Evolutionary conservation across 2,888 invertebrate species (phyloP).

Genomic region (Pyralis farinalis): DNA sequence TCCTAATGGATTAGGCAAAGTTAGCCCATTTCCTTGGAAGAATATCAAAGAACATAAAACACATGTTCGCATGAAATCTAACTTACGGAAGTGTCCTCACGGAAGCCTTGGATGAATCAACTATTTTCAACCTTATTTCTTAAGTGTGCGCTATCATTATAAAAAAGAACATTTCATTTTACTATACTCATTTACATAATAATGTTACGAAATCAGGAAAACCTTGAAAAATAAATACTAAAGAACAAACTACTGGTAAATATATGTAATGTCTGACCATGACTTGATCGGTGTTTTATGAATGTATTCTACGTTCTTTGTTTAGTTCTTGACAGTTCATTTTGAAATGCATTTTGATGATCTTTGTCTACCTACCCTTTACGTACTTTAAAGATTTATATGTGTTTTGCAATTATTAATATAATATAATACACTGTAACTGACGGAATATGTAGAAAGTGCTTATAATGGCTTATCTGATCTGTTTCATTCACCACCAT

Average conservation of each 20-base stretch:
- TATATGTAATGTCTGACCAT: slow-evolving; percentile 5
- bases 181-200: neutral
- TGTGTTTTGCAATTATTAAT: too few relatives aligned
- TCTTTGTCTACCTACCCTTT: slow-evolving; percentile 29
- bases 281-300: slow-evolving; percentile 4
- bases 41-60: too few relatives aligned
- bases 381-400: too few relatives aligned
- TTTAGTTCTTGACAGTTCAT: slow-evolving; percentile 38
- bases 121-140: neutral
- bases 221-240: neutral
- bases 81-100: too few relatives aligned
- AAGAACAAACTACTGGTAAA: slow-evolving; percentile 1
- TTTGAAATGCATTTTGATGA: slow-evolving; percentile 36
- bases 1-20: too few relatives aligned
- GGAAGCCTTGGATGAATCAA: too few relatives aligned
- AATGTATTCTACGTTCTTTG: slow-evolving; percentile 34
- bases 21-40: too few relatives aligned
- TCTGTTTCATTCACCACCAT: too few relatives aligned
- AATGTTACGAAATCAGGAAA: neutral
- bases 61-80: too few relatives aligned
- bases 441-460: too few relatives aligned
- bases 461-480: too few relatives aligned
- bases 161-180: neutral
- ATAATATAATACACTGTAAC: too few relatives aligned
- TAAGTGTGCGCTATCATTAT: neutral